These are phyloP conservation scores for Ibidorhyncha struthersii DNA, from an alignment of 2,113 vertebrate species.

Conservation along the genomic window DNA sequence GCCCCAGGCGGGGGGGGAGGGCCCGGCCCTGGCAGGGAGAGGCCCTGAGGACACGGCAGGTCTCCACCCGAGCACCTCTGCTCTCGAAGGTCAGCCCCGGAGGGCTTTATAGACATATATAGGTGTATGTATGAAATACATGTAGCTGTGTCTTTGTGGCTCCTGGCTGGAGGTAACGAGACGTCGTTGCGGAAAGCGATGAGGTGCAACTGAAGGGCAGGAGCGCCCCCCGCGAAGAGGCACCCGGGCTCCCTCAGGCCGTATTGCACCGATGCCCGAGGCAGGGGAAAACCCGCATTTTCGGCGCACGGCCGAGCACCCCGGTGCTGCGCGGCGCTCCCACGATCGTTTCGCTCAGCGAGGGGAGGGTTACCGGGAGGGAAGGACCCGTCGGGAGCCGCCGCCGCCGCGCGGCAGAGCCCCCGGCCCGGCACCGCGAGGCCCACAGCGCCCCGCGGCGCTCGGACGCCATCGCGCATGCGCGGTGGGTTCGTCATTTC, in stretches of 20 bases:
- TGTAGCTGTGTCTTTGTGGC: rapidly evolving
- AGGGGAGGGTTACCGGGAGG: rapidly evolving
- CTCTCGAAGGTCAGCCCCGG: neutral
- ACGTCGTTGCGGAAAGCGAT: rapidly evolving
- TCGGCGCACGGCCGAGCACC: neutral
- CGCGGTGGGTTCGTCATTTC: neutral
- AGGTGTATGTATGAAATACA: too few relatives aligned
- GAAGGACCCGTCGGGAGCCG: rapidly evolving
- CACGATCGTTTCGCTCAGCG: neutral
- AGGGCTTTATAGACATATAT: neutral
- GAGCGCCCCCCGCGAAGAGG: rapidly evolving
- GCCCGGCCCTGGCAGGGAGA: too few relatives aligned
- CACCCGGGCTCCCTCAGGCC: neutral
- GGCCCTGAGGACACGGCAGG: too few relatives aligned
- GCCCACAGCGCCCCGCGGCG: rapidly evolving
- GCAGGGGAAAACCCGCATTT: rapidly evolving
- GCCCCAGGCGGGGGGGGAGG: rapidly evolving
- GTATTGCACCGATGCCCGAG: rapidly evolving
- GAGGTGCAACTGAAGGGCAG: neutral
- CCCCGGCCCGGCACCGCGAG: rapidly evolving
- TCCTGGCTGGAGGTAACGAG: neutral
- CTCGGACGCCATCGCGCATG: neutral
- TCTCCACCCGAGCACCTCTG: rapidly evolving
- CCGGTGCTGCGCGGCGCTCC: too few relatives aligned
- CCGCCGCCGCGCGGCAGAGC: too few relatives aligned